Conservation (phyloP, 2,113 vertebrate species). For the Lichenostomus cassidix region DNA sequence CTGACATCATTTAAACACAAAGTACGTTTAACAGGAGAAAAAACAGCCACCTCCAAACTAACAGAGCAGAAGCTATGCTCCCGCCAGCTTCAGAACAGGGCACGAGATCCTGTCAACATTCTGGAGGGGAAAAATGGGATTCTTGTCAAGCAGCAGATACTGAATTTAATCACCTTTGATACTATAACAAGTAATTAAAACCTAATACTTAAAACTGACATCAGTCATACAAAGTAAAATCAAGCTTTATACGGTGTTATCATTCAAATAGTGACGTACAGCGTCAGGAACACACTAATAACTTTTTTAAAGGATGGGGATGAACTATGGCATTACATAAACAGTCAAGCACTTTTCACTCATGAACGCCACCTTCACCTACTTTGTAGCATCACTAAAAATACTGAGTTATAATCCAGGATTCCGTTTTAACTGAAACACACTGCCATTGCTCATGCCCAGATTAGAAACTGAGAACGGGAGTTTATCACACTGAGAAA, state of each 20-base stretch:
- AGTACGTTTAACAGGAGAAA: not conserved
- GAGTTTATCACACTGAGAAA: not conserved
- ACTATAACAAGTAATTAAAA: not conserved
- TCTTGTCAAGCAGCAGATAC: not conserved
- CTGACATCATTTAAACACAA: no score
- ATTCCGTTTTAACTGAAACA: not conserved
- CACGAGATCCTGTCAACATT: not conserved
- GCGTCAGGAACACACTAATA: not conserved
- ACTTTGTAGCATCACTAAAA: not conserved
- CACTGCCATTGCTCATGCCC: not conserved
- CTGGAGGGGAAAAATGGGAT: rapidly evolving
- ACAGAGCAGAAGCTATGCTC: not conserved
- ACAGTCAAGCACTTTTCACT: not conserved
- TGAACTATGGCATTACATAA: not conserved
- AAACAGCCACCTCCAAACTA: no score
- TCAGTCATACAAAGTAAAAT: not conserved
- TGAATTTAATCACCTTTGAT: not conserved
- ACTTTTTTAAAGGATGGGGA: not conserved
- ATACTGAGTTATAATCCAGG: not conserved
- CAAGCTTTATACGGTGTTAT: not conserved
- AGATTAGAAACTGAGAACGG: not conserved
- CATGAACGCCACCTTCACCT: not conserved
- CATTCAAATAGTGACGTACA: not conserved
- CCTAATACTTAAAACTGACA: not conserved
- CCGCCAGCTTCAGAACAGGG: rapidly evolving